Percentiles rank a stretch among this genome's conserved stretches.
Evolutionary conservation across 2,888 invertebrate species (phyloP).

Genomic region (Heliothis peltigera): DNA sequence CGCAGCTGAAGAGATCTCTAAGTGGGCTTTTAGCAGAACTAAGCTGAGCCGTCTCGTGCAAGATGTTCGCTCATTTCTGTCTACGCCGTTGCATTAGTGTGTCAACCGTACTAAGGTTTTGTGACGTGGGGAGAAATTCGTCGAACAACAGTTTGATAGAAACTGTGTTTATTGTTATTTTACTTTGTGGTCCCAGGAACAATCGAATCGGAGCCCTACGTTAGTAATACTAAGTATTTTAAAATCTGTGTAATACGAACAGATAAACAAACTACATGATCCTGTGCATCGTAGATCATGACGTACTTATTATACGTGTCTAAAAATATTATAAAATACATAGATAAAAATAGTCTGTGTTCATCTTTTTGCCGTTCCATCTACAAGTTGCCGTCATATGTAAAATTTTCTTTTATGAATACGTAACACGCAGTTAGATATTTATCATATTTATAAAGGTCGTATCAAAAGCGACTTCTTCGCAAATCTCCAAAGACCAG

Average conservation of each 20-base stretch:
- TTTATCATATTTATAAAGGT: constrained; percentile 66
- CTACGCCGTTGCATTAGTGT: constrained; percentile 79
- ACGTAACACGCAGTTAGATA: constrained; percentile 61
- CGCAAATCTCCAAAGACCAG: constrained; percentile 56
- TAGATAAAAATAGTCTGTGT: constrained; percentile 25
- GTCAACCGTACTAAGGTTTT: constrained; percentile 55
- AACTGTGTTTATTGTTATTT: constrained; percentile 31
- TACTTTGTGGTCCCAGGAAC: constrained; percentile 4
- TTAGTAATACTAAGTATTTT: too few relatives aligned
- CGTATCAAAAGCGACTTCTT: constrained; percentile 57
- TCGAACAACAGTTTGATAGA: constrained; percentile 42
- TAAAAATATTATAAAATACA: neutral
- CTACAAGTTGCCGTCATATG: constrained; percentile 44
- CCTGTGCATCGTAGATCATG: too few relatives aligned
- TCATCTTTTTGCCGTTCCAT: constrained; percentile 30
- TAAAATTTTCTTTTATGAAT: constrained; percentile 64
- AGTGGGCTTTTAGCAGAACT: constrained; percentile 89
- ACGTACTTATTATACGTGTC: constrained; percentile 3
- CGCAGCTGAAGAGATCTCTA: constrained; percentile 86
- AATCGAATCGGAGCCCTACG: too few relatives aligned
- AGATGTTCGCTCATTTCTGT: constrained; percentile 85
- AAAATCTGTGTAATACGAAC: neutral
- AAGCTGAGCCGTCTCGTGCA: constrained; percentile 87
- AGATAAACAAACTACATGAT: neutral
- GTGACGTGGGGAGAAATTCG: constrained; percentile 41